These are phyloP conservation scores for Anas capensis DNA, from an alignment of 2,797 vertebrate species.

Conservation along the genomic window DNA sequence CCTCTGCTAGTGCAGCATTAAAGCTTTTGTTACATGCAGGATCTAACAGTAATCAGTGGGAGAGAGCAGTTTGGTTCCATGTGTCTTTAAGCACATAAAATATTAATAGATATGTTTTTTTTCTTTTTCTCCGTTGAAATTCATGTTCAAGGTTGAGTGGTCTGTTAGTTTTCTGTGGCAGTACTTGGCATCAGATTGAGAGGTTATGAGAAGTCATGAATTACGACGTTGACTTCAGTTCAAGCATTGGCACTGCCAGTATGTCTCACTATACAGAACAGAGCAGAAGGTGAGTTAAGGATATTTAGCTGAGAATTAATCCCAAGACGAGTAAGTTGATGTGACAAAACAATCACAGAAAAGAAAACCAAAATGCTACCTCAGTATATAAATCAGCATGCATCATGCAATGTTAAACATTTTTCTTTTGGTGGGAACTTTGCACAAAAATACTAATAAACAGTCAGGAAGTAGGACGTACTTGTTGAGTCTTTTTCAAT, in stretches of 20 bases:
- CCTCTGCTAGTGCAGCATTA: neutral
- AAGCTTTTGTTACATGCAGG: neutral
- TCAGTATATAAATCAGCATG: neutral
- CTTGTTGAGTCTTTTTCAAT: neutral
- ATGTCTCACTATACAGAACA: neutral
- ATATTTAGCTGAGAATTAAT: neutral
- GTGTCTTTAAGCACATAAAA: neutral
- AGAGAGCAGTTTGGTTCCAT: neutral
- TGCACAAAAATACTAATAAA: neutral
- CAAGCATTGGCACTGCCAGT: neutral
- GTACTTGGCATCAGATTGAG: neutral
- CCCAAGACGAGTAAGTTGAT: neutral
- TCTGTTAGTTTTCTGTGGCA: neutral
- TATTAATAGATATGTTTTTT: neutral
- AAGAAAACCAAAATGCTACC: neutral
- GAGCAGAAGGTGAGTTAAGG: neutral
- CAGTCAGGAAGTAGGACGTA: neutral
- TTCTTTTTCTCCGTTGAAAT: neutral
- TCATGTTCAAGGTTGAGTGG: neutral
- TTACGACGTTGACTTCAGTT: neutral
- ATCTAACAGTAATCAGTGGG: neutral
- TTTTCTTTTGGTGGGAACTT: neutral
- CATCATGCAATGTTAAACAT: neutral
- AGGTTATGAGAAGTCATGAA: neutral
- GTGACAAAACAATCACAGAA: neutral